These are phyloP conservation scores for Parauchenoglanis punctatus DNA, from an alignment of 2,797 vertebrate genomes.

Conservation along the genomic window DNA sequence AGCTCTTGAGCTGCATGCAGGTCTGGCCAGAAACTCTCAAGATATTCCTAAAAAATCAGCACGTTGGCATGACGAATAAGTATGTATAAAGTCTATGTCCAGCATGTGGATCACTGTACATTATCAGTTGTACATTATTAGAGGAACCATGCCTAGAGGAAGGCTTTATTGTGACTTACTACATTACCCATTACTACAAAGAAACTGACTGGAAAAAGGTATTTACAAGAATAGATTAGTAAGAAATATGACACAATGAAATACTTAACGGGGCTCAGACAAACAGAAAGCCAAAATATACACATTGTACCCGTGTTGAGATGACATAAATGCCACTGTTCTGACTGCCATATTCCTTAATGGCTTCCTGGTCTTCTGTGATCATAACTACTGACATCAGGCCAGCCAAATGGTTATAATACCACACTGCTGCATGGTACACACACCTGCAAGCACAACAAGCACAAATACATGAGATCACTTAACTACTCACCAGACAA, in stretches of 20 bases:
- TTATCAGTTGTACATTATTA: no score
- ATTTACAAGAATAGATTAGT: background rate
- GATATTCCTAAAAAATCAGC: conserved; percentile 78
- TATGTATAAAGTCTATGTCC: background rate
- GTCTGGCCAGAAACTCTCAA: conserved; percentile 90
- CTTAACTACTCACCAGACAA: background rate
- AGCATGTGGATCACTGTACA: no score
- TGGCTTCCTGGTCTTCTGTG: conserved; percentile 84
- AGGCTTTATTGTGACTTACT: background rate
- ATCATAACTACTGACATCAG: conserved; percentile 90
- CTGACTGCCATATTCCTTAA: conserved; percentile 81
- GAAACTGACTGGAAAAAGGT: background rate
- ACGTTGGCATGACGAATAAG: background rate
- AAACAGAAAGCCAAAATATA: background rate
- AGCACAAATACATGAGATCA: background rate
- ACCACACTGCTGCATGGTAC: conserved; percentile 92
- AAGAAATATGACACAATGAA: background rate
- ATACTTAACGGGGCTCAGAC: background rate
- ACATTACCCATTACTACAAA: background rate
- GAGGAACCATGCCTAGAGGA: background rate
- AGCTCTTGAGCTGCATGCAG: conserved; percentile 85
- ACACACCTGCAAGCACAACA: conserved; percentile 81
- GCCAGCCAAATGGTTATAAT: conserved; percentile 86
- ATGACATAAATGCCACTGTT: conserved; percentile 90
- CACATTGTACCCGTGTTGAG: conserved; percentile 84